Conservation (phyloP, 2,113 vertebrate genomes). For the Poeciliopsis retropinna region DNA sequence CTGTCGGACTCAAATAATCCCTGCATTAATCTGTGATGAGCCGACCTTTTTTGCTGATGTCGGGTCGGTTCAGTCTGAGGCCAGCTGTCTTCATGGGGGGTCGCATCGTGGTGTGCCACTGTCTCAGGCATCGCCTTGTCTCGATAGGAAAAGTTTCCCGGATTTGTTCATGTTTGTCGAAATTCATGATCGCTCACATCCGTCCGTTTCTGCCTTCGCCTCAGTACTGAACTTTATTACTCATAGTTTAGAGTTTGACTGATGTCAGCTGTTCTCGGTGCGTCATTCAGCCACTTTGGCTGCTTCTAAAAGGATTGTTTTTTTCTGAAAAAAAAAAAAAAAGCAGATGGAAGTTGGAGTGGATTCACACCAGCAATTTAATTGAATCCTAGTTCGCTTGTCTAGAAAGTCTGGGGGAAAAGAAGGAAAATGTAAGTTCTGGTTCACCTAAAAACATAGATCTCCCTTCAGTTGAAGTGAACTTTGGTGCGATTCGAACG, state of each 20-base stretch:
- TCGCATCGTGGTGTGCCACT: slow-evolving; percentile 14
- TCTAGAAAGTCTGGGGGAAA: no score
- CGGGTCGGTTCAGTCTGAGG: slow-evolving; percentile 43
- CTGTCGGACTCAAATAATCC: slow-evolving; percentile 68
- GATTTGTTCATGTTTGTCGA: not conserved
- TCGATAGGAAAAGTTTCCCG: no score
- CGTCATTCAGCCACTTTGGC: not conserved
- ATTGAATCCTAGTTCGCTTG: no score
- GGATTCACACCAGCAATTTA: no score
- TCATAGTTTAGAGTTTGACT: not conserved
- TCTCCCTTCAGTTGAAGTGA: no score
- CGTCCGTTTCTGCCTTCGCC: no score
- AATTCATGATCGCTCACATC: not conserved
- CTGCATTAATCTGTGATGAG: slow-evolving; percentile 68
- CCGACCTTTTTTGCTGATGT: slow-evolving; percentile 49
- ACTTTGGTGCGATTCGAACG: no score
- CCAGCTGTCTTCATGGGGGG: slow-evolving; percentile 33
- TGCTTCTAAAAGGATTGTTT: slow-evolving; percentile 4
- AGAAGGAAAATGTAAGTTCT: no score
- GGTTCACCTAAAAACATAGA: no score
- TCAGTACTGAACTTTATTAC: not conserved
- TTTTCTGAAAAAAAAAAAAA: not conserved
- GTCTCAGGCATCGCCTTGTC: not conserved
- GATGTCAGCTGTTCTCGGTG: slow-evolving; percentile 17
- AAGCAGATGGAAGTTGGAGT: not conserved